Evolutionary conservation across 2,888 invertebrate species (phyloP), one percentile per base, ranked within the genome.

Genomic region (Dermolepida albohirtum): DNA sequence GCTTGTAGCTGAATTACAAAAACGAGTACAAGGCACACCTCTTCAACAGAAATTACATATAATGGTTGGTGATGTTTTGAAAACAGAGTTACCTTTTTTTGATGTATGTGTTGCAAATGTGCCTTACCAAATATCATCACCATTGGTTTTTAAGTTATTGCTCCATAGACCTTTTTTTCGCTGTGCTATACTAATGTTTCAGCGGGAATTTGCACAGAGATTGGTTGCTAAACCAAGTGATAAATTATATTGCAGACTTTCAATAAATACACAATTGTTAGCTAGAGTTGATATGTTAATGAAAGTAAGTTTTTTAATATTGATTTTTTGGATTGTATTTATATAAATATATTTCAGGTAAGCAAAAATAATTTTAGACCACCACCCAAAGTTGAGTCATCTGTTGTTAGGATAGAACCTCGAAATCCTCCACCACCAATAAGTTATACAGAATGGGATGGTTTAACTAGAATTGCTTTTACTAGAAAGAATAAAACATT

Each of bases 381-480:
- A 14, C 98, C 99, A 47, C 99, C 99, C 5, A 98, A 98, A 88
- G 98, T 99, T 0, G 99, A 99, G 82, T 98, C 98, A 0, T 95
- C 94, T 83, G 98, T 99, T 1, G 97, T 99, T 0, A 87, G 99
- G 78, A 92, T 99, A 80, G 98, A 99, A 81, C 99, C 99, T 0
- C 89, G 93, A 78, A 97, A 97, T 85, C 99, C 99, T 17, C 96
- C 98, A 40, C 98, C 98, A 6, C 92, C 95, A 0, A 93, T 99
- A 8, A 94, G 96, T 81, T 98, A 95, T 83, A 90, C 93, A 75
- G 98, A 99, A 85, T 99, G 98, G 99, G 99, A 99, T 86, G 98
- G 98, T 7, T 85, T 99, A 40, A 94, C 98, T 0, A 88, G 98
- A 76, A 95, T 99, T 78, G 95, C 93, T 34, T 99, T 99, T 85